Percentiles rank a stretch among this genome's conserved stretches.
These are phyloP conservation scores for Crambe crambe DNA, from an alignment of 37 sponge, comb jelly and placozoan species.

Conservation along the genomic window DNA sequence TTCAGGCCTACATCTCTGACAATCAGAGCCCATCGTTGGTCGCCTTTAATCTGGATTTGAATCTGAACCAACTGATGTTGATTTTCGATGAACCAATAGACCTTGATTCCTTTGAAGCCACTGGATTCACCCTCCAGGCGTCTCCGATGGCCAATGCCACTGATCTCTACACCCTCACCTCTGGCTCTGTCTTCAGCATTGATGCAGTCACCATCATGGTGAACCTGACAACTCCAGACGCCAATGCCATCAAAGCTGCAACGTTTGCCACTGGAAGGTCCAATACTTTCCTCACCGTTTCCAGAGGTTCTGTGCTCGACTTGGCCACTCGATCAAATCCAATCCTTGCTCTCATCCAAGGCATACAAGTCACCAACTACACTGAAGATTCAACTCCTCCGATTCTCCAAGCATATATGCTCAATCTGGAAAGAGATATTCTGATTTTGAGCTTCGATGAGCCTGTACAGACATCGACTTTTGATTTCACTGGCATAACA, in stretches of 20 bases:
- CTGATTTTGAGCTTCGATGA: constrained; percentile 83
- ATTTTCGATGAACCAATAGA: constrained; percentile 82
- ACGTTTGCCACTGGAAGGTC: constrained; percentile 46
- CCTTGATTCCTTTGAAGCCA: constrained; percentile 14
- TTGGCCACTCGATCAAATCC: constrained; percentile 59
- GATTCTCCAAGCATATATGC: constrained; percentile 36
- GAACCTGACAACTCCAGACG: constrained; percentile 63
- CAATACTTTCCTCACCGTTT: constrained; percentile 73
- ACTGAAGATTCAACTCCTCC: constrained; percentile 72
- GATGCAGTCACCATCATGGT: constrained; percentile 63
- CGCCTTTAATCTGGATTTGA: constrained; percentile 71
- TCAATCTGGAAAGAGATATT: constrained; percentile 61
- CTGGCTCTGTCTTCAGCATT: constrained; percentile 44
- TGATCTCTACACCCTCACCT: constrained; percentile 65
- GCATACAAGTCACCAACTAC: constrained; percentile 47
- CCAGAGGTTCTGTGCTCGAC: constrained; percentile 57
- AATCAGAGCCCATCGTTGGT: constrained; percentile 42
- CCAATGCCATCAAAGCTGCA: constrained; percentile 72
- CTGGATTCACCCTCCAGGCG: constrained; percentile 64
- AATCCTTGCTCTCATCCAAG: constrained; percentile 46
- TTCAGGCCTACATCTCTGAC: constrained; percentile 66
- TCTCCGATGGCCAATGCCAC: neutral
- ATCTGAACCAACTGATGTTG: constrained; percentile 63
- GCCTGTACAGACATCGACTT: constrained; percentile 69
- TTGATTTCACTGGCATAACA: constrained; percentile 66